These are phyloP conservation scores for Phoeniculus purpureus DNA, from an alignment of 2,797 vertebrate species.

Conservation along the genomic window DNA sequence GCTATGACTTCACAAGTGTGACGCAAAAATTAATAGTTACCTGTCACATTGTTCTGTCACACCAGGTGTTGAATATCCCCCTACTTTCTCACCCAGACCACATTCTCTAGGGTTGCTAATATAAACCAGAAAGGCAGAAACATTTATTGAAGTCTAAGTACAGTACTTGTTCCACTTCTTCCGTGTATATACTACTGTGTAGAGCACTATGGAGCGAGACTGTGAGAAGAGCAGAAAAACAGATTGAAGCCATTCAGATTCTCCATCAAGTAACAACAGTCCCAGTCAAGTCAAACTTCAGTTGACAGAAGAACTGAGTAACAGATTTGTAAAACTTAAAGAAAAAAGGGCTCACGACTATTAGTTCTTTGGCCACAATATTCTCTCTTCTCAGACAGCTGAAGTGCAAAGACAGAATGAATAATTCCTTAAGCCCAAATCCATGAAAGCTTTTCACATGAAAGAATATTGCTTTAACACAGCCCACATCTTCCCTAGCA, in stretches of 20 bases:
- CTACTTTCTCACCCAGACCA: background rate
- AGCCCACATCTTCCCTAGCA: background rate
- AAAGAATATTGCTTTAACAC: background rate
- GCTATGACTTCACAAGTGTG: background rate
- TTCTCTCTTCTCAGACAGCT: background rate
- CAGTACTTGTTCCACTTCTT: background rate
- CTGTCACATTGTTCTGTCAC: background rate
- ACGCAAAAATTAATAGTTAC: background rate
- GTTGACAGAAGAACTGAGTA: background rate
- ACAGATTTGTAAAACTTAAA: background rate
- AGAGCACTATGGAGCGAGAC: background rate
- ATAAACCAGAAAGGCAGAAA: background rate
- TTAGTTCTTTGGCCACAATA: background rate
- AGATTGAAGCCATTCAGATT: background rate
- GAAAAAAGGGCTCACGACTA: background rate
- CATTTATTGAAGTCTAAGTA: background rate
- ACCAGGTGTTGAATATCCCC: background rate
- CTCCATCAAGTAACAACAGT: background rate
- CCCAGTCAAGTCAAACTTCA: background rate
- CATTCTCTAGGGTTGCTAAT: background rate
- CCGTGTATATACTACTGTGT: background rate
- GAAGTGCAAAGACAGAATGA: background rate
- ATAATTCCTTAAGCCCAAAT: background rate
- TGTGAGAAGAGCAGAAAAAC: background rate
- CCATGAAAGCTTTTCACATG: background rate